These are phyloP conservation scores for Aromia moschata DNA, from an alignment of 2,888 invertebrate species.

Conservation along the genomic window DNA sequence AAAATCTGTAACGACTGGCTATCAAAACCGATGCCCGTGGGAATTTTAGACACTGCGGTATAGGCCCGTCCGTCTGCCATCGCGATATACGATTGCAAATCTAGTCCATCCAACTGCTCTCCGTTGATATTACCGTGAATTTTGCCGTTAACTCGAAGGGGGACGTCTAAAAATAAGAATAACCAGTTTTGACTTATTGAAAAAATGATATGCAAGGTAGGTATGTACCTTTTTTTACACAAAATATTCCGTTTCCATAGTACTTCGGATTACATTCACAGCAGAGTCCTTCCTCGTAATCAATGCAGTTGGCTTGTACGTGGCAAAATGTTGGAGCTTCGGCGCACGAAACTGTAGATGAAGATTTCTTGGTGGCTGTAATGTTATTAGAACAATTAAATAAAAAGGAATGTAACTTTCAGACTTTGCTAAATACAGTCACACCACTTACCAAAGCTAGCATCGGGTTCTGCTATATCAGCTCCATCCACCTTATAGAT, in stretches of 20 bases:
- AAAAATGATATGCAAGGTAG: too few species aligned
- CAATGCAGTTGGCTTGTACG: conserved; percentile 81
- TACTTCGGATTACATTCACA: conserved; percentile 86
- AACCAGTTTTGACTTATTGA: too few species aligned
- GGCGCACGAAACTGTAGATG: conserved; percentile 54
- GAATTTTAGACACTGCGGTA: conserved; percentile 87
- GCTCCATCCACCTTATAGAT: conserved; percentile 84
- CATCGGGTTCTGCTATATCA: conserved; percentile 76
- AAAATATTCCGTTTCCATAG: conserved; percentile 93
- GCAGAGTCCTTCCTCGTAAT: conserved; percentile 86
- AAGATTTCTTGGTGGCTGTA: too few species aligned
- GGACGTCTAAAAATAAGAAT: conserved; percentile 69
- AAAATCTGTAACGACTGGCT: conserved; percentile 85
- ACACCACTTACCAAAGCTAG: conserved; percentile 43
- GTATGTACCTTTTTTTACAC: conserved; percentile 78
- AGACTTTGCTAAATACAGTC: too few species aligned
- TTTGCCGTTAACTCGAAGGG: conserved; percentile 88
- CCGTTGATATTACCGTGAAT: conserved; percentile 87
- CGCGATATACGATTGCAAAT: conserved; percentile 92
- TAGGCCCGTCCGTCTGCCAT: conserved; percentile 88
- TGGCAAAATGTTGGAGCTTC: conserved; percentile 81
- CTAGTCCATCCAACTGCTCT: conserved; percentile 74
- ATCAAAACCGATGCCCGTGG: conserved; percentile 77
- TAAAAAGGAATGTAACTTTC: too few species aligned
- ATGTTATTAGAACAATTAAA: too few species aligned